Percentiles rank a stretch among this genome's conserved stretches.
These are phyloP conservation scores for Meiosimyza decipiens DNA, from an alignment of 2,888 invertebrate species.

Conservation along the genomic window DNA sequence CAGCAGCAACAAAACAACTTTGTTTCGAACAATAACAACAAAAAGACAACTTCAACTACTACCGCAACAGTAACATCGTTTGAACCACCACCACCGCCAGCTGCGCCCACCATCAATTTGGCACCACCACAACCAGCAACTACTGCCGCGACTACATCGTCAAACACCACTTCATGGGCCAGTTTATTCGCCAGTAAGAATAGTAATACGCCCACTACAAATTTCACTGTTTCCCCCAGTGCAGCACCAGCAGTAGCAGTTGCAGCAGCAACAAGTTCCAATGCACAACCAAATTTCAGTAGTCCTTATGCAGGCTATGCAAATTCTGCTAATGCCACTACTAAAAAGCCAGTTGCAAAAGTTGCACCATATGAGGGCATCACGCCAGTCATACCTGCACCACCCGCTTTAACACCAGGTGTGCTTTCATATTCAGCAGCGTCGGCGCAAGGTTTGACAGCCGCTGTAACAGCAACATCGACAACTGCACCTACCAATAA, in stretches of 20 bases:
- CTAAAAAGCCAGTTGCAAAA: conserved; percentile 73
- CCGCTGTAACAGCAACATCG: conserved; percentile 36
- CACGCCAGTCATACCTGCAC: conserved; percentile 51
- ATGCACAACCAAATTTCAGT: conserved; percentile 1
- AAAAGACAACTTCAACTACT: conserved; percentile 39
- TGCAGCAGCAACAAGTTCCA: conserved; percentile 1
- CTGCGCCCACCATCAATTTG: conserved; percentile 51
- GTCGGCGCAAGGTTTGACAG: conserved; percentile 63
- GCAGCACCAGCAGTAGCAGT: conserved; percentile 1
- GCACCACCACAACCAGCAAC: conserved; percentile 64
- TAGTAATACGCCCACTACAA: conserved; percentile 38
- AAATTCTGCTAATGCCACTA: neutral
- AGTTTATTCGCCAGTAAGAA: conserved; percentile 71
- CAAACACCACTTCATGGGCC: conserved; percentile 72
- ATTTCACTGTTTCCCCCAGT: conserved; percentile 3
- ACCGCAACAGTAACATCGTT: conserved; percentile 34
- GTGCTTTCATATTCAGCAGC: conserved; percentile 66
- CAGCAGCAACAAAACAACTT: no score
- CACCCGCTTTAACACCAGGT: conserved; percentile 60
- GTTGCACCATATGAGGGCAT: conserved; percentile 71
- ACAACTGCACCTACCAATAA: conserved; percentile 31
- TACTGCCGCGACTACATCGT: conserved; percentile 47
- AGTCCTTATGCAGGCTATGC: conserved; percentile 13
- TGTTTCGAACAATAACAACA: no score
- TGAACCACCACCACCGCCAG: conserved; percentile 39